Percentiles rank a stretch among this genome's conserved stretches.
phyloP scores from a whole-genome alignment of 1,140 invertebrate genomes.

The Aphis craccivora region DNA sequence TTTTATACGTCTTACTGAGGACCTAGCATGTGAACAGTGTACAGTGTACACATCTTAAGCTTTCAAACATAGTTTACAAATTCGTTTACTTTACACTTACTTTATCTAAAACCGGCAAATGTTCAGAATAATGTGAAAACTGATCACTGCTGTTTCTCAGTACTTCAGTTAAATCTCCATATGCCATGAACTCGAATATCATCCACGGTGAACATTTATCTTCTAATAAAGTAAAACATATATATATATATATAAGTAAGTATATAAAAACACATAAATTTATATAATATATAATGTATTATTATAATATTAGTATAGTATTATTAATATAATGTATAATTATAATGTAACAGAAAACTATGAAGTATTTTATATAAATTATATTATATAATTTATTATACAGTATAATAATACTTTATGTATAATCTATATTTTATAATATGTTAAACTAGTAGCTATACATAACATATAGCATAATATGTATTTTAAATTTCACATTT shows the following conservation, averaged over 20 bases:
- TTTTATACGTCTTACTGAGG: neutral
- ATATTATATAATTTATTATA: neutral
- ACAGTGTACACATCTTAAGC: neutral
- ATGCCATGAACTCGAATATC: slow-evolving; percentile 92
- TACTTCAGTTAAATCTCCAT: slow-evolving; percentile 86
- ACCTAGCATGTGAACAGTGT: neutral
- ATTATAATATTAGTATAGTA: no score
- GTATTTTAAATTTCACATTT: neutral
- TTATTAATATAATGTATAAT: no score
- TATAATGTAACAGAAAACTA: neutral
- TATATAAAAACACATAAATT: neutral
- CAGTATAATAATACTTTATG: no score
- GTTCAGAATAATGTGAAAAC: slow-evolving; percentile 62
- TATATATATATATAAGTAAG: neutral
- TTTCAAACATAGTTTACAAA: neutral
- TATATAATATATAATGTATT: no score
- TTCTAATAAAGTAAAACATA: slow-evolving; percentile 65
- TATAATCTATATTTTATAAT: no score
- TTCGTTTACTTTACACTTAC: neutral
- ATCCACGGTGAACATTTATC: slow-evolving; percentile 81
- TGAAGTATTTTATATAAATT: neutral
- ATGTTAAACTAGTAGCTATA: no score
- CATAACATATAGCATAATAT: neutral
- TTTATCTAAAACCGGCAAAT: slow-evolving; percentile 61
- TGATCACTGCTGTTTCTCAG: slow-evolving; percentile 73